Conservation (phyloP, 2,113 vertebrate genomes). For the Herpailurus yagouaroundi region DNA sequence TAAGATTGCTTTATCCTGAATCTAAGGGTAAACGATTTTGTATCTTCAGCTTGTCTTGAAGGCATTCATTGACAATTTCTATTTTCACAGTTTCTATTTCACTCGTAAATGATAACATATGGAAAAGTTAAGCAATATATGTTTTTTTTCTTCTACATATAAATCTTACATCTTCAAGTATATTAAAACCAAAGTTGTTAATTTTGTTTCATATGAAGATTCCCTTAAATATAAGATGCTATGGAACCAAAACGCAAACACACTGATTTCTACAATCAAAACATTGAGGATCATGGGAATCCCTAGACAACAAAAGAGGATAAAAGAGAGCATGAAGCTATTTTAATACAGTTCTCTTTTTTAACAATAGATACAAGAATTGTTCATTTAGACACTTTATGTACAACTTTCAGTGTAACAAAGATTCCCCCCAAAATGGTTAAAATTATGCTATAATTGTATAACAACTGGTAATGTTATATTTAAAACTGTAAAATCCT, state of each 20-base stretch:
- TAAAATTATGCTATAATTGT: not conserved
- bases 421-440: not conserved
- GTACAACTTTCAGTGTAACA: not conserved
- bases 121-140: not conserved
- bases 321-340: not conserved
- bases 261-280: not conserved
- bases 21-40: not conserved
- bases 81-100: not conserved
- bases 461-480: not conserved
- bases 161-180: not conserved
- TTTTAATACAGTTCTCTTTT: not conserved
- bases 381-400: conserved; percentile 11
- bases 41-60: not conserved
- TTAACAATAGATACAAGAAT: not conserved
- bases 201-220: not conserved
- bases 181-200: conserved; percentile 10
- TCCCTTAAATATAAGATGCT: not conserved
- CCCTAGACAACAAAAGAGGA: not conserved
- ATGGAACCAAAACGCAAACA: not conserved
- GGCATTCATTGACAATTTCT: conserved; percentile 14
- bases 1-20: not conserved
- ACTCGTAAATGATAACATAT: not conserved
- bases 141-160: not conserved
- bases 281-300: not conserved
- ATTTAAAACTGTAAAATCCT: conserved; percentile 46